Conservation (phyloP, 1,140 invertebrate species). For the Eubasilissa regina region DNA sequence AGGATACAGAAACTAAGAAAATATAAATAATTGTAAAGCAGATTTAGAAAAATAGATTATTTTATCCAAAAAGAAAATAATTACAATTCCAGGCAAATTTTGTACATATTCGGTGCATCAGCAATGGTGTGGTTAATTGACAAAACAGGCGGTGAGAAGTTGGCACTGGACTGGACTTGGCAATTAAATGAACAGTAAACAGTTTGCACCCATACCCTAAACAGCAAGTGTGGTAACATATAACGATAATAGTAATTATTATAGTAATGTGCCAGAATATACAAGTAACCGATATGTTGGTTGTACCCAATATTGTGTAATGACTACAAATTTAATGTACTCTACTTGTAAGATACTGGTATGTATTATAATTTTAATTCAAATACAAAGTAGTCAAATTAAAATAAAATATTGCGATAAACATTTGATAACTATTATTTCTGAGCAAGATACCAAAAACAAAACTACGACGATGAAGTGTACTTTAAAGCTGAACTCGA, state of each 20-base stretch:
- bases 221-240: not conserved
- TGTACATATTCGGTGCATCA: slow-evolving; percentile 50
- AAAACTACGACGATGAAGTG: slow-evolving; percentile 9
- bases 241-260: not conserved
- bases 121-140: slow-evolving; percentile 43
- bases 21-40: slow-evolving; percentile 28
- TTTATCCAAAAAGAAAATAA: slow-evolving; percentile 21
- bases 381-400: too few species aligned
- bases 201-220: not conserved
- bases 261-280: slow-evolving; percentile 48
- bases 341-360: slow-evolving; percentile 41
- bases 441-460: slow-evolving; percentile 45
- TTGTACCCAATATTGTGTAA: slow-evolving; percentile 49
- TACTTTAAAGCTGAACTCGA: slow-evolving; percentile 1
- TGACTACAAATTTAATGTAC: slow-evolving; percentile 20
- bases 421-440: not conserved
- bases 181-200: not conserved
- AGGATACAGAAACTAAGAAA: slow-evolving; percentile 44
- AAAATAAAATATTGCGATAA: too few species aligned
- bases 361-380: not conserved
- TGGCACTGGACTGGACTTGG: slow-evolving; percentile 10
- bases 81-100: slow-evolving; percentile 38
- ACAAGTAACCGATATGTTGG: slow-evolving; percentile 55
- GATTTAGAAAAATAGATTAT: slow-evolving; percentile 56
- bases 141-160: slow-evolving; percentile 11